These are phyloP conservation scores for Diogma glabrata DNA, from an alignment of 2,888 invertebrate genomes.

Conservation along the genomic window DNA sequence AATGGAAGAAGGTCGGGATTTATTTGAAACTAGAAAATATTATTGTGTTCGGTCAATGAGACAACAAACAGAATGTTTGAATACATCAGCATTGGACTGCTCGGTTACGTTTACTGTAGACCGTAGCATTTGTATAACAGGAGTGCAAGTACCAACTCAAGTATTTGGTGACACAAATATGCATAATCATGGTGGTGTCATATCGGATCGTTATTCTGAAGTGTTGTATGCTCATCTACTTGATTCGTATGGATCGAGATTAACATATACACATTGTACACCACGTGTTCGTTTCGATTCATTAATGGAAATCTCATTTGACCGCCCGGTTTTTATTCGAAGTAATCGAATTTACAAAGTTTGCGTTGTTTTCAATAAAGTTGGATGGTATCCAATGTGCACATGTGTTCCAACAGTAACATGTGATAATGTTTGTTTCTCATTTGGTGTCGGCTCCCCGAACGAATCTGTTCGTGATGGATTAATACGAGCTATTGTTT, in stretches of 20 bases:
- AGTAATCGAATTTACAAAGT: constrained; percentile 60
- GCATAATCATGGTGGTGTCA: constrained; percentile 16
- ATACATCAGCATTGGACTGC: constrained; percentile 64
- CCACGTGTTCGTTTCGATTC: constrained; percentile 62
- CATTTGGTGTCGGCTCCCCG: constrained; percentile 60
- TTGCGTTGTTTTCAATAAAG: constrained; percentile 70
- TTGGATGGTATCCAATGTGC: constrained; percentile 72
- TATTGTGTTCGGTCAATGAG: constrained; percentile 57
- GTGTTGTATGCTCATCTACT: constrained; percentile 69
- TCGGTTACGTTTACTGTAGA: constrained; percentile 70
- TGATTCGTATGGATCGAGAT: constrained; percentile 65
- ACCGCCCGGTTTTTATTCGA: constrained; percentile 66
- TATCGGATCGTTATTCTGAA: constrained; percentile 49
- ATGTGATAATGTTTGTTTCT: constrained; percentile 61
- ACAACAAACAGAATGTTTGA: constrained; percentile 59
- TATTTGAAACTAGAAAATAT: constrained; percentile 43
- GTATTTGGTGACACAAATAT: constrained; percentile 35
- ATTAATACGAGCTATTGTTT: constrained; percentile 66
- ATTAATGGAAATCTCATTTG: constrained; percentile 67
- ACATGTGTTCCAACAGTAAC: constrained; percentile 54
- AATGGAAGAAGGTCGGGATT: constrained; percentile 9
- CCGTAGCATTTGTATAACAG: constrained; percentile 65
- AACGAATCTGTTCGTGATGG: constrained; percentile 64
- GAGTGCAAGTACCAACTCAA: constrained; percentile 59
- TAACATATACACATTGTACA: constrained; percentile 74